Base-by-base conservation (phyloP, 2,888 invertebrate species). In the Muscina levida region DNA sequence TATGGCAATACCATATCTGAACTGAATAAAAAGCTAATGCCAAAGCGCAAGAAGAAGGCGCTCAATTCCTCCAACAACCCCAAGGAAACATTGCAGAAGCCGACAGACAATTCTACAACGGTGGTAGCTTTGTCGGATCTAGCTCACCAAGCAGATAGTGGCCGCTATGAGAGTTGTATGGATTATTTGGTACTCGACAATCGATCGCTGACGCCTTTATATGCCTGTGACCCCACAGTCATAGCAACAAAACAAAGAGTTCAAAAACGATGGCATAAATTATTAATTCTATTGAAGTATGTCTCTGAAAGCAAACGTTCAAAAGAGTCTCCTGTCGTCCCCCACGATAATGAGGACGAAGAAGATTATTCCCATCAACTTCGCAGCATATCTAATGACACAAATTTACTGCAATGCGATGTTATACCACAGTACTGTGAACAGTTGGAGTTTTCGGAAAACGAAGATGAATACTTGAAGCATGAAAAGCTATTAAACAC, bases 1-100 rank as follows among this genome's bases (percentile, higher is more conserved):
- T 87, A 85, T 51, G 86, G 86, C 24, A 86, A 87, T n/a, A 84
- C 83, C 0, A 82, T 85, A 1, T 86, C 85, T 5, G 75, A 44
- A 62, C 79, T 81, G 57, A 86, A 86, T 56, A 82, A 84, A 79
- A n/a, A 78, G 26, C 42, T 59, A 46, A 73, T 71, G 48, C 15
- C 53, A 11, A 79, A 57, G 4, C 39, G 56, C 5, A 26, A 57
- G 19, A 76, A 70, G 6, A 3, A 37, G 10, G 6, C 74, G 4
- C 51, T 15, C 0, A 66, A 42, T 5, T 31, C 31, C 31, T n/a
- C n/a, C n/a, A n/a, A n/a, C n/a, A n/a, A n/a, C 11, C 56, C 24
- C 4, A 72, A 59, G 4, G 37, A 53, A n/a, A n/a, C 19, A 37
- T 67, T 15, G n/a, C 51, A 67, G 19, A 46, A 37, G 24, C 13